phyloP scores from a whole-genome alignment of 2,113 vertebrate genomes.

The Dascyllus trimaculatus region DNA sequence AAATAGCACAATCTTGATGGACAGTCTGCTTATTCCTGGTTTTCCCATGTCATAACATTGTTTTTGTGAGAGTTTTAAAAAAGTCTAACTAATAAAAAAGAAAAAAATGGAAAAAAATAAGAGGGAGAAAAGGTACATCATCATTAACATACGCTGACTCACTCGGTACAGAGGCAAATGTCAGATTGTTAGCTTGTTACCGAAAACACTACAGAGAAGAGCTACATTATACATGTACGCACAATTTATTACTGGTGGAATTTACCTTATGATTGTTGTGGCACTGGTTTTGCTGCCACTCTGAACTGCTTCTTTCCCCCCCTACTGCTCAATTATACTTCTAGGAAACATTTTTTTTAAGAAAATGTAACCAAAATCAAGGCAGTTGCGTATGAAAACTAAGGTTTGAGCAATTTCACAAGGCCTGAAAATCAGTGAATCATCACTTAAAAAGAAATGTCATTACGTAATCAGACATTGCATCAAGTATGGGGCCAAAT shows the following conservation, averaged over 20 bases:
- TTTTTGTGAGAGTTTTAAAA: conserved; percentile 11
- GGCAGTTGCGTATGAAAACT: not conserved
- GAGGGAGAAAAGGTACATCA: conserved; percentile 21
- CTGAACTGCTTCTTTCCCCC: not conserved
- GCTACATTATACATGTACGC: not conserved
- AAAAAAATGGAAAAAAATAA: not conserved
- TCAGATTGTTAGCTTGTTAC: conserved; percentile 1
- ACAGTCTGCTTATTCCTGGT: not conserved
- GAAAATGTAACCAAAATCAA: not conserved
- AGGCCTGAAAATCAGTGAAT: not conserved
- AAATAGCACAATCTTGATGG: not conserved
- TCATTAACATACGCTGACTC: conserved; percentile 47
- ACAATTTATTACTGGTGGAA: not conserved
- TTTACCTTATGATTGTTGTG: not conserved
- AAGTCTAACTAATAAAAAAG: conserved; percentile 1
- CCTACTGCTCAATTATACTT: not conserved
- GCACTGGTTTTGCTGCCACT: not conserved
- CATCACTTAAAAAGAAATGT: not conserved
- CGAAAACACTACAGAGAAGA: not conserved
- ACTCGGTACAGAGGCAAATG: conserved; percentile 42
- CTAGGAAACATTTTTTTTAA: too few relatives aligned
- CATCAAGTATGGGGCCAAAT: too few relatives aligned
- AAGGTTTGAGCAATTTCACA: not conserved
- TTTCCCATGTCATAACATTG: conserved; percentile 22
- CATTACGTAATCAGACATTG: too few relatives aligned